These are phyloP conservation scores for Sitophilus oryzae DNA, from an alignment of 1,140 invertebrate species.

Conservation along the genomic window DNA sequence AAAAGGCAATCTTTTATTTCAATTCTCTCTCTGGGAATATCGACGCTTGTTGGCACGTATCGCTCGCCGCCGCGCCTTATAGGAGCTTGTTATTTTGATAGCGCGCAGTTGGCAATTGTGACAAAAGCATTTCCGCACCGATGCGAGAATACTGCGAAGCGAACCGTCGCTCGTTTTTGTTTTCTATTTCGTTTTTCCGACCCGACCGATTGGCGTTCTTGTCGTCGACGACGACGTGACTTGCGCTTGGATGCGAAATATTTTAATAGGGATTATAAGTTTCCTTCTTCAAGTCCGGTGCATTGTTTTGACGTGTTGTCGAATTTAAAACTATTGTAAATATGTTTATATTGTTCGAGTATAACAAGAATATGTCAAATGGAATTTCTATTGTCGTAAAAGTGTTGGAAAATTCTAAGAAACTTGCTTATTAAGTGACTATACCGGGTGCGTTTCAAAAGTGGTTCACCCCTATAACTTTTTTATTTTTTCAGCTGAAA, in stretches of 20 bases:
- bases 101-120: slow-evolving; percentile 6
- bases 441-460: no score
- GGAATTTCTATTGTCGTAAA: no score
- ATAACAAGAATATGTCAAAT: no score
- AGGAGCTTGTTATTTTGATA: slow-evolving; percentile 6
- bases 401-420: no score
- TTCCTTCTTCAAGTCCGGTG: no score
- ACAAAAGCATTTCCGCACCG: slow-evolving; percentile 3
- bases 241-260: background rate
- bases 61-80: no score
- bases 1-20: slow-evolving; percentile 5
- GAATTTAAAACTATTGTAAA: no score
- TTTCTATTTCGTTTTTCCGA: background rate
- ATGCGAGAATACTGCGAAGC: background rate
- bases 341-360: no score
- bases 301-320: no score
- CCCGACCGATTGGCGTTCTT: background rate
- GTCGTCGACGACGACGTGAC: slow-evolving; percentile 3
- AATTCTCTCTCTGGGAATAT: background rate
- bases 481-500: no score
- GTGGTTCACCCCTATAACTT: no score
- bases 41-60: background rate
- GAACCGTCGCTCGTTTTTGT: slow-evolving; percentile 1
- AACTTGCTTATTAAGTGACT: no score
- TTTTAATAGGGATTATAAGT: slow-evolving; percentile 7